These are phyloP conservation scores for Agapetus fuscipes DNA, from an alignment of 2,888 invertebrate genomes.

Conservation along the genomic window DNA sequence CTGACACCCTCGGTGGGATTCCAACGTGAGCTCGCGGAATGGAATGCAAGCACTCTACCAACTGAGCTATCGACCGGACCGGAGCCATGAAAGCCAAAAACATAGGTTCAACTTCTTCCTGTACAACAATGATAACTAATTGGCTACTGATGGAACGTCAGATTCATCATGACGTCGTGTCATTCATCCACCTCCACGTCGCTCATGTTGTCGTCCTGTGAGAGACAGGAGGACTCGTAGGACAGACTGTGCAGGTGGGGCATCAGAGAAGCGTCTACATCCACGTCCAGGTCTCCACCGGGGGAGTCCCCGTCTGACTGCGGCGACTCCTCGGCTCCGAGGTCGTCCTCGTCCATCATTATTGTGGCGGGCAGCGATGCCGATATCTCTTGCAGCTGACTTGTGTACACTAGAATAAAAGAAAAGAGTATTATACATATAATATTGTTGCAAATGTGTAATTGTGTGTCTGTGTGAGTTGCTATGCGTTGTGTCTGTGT, in stretches of 20 bases:
- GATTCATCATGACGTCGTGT: no score
- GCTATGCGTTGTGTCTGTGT: no score
- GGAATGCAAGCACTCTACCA: no score
- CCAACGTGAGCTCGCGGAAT: no score
- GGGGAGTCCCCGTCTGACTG: slow-evolving; percentile 29
- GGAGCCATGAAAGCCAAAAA: no score
- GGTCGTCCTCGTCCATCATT: slow-evolving; percentile 45
- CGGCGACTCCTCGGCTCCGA: slow-evolving; percentile 27
- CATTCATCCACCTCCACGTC: slow-evolving; percentile 42
- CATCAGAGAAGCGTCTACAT: slow-evolving; percentile 22
- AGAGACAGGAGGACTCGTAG: slow-evolving; percentile 24
- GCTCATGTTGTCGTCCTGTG: slow-evolving; percentile 31
- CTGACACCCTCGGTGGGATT: no score
- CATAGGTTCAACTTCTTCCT: no score
- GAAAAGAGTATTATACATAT: no score
- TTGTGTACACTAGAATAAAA: slow-evolving; percentile 22
- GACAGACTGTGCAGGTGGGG: slow-evolving; percentile 25
- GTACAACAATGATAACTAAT: no score
- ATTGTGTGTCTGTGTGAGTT: no score
- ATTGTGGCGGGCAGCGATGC: slow-evolving; percentile 43
- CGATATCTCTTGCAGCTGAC: slow-evolving; percentile 40
- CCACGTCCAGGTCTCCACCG: slow-evolving; percentile 30
- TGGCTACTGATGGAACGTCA: slow-evolving; percentile 17
- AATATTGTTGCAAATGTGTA: no score
- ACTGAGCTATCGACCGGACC: no score